Conservation (phyloP, 1,140 invertebrate species). For the Andricus grossulariae region DNA sequence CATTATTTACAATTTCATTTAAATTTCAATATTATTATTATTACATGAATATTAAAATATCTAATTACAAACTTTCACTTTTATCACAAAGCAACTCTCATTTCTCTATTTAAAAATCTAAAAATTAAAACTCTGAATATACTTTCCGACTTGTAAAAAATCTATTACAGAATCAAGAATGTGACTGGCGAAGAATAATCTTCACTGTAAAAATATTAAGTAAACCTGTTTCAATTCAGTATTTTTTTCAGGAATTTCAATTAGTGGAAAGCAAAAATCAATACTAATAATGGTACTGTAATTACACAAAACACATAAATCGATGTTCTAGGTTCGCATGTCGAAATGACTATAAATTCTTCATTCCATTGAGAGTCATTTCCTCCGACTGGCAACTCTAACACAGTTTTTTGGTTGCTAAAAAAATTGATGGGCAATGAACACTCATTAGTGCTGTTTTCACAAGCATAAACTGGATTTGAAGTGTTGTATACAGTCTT, state of each 20-base stretch:
- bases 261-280: slow-evolving; percentile 84
- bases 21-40: no score
- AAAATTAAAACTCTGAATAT: no score
- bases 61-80: no score
- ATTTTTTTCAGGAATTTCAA: not conserved
- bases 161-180: no score
- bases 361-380: slow-evolving; percentile 84
- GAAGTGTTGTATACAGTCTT: slow-evolving; percentile 82
- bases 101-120: no score
- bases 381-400: slow-evolving; percentile 79
- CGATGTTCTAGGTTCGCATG: slow-evolving; percentile 83
- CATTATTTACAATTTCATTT: no score
- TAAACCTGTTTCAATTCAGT: not conserved
- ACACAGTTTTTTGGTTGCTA: slow-evolving; percentile 80
- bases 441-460: slow-evolving; percentile 80
- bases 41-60: no score
- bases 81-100: no score
- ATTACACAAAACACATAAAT: slow-evolving; percentile 84
- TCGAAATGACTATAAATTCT: slow-evolving; percentile 83
- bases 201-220: no score
- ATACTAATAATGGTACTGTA: slow-evolving; percentile 82
- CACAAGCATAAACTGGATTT: slow-evolving; percentile 77
- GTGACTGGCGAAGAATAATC: no score
- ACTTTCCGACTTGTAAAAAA: no score
- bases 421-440: slow-evolving; percentile 82